These are phyloP conservation scores for Eulithis testata DNA, from an alignment of 2,888 invertebrate species.

Conservation along the genomic window DNA sequence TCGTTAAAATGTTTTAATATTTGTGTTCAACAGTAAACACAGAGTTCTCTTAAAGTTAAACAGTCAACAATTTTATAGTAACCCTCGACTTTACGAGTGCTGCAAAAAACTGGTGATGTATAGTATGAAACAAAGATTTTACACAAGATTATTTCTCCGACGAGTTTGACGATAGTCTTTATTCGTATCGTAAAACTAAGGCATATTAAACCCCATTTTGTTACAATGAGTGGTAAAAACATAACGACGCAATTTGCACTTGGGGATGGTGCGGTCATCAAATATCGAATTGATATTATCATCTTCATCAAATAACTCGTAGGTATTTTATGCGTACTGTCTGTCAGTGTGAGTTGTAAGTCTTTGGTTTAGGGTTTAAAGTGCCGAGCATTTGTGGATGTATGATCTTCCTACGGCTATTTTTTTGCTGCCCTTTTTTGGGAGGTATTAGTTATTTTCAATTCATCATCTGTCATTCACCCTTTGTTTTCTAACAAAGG, in stretches of 20 bases:
- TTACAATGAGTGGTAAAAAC: conserved; percentile 42
- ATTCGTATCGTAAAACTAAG: conserved; percentile 45
- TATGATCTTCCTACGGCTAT: conserved; percentile 4
- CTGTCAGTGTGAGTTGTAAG: conserved; percentile 10
- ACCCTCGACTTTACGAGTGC: conserved; percentile 49
- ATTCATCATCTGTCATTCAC: conserved; percentile 23
- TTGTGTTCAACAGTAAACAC: conserved; percentile 12
- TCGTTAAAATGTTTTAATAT: background rate
- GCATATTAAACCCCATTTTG: conserved; percentile 40
- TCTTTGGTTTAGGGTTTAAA: conserved; percentile 13
- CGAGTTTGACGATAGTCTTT: conserved; percentile 35
- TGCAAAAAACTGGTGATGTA: conserved; percentile 52
- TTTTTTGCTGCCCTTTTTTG: conserved; percentile 20
- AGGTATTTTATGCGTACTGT: conserved; percentile 23
- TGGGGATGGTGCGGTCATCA: conserved; percentile 33
- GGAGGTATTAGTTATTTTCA: conserved; percentile 9
- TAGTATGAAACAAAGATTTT: conserved; percentile 49
- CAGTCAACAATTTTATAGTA: conserved; percentile 49
- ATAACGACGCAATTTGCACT: conserved; percentile 46
- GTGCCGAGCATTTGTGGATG: conserved; percentile 4
- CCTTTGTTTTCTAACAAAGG: conserved; percentile 30
- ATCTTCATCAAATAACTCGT: conserved; percentile 17
- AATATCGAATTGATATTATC: conserved; percentile 32
- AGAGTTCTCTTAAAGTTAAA: conserved; percentile 10
- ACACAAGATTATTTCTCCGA: conserved; percentile 33